Evolutionary conservation across 2,113 vertebrate genomes (phyloP), one percentile per base, ranked within the genome.

Genomic region (rat (Rattus norvegicus)): DNA sequence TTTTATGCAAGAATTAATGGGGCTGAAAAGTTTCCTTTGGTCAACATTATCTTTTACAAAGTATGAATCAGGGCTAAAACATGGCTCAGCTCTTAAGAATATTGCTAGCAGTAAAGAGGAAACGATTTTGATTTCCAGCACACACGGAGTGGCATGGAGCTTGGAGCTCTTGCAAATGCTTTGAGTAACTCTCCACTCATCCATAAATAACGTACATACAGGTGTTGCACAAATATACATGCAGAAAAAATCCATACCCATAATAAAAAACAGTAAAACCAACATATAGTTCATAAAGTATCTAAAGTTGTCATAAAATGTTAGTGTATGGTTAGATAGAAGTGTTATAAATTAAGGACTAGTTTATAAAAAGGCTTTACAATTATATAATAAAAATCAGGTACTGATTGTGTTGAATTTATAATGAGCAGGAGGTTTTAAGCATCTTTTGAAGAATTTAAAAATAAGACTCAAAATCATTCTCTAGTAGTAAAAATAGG

Each of bases 171-270:
- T 6, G n/a, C 19, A n/a, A 73, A 17, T 20, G 8, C 59, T n/a
- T 8, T n/a, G n/a, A 19, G 70, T 39, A 3, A 73, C 2, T 73
- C 0, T 73, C n/a, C 8, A 9, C 7, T 7, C 70, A 39, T 39
- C 17, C 36, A 73, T n/a, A 2, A 20, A n/a, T 7, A 39, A 6
- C n/a, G 20, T 7, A 39, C 8, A 9, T 39, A 0, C 16, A 8
- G 8, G 19, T 39, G 36, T 73, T 73, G 17, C 16, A n/a, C 14
- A 72, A 16, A 73, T 19, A 73, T 5, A 4, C 19, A 73, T 39
- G 2, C n/a, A 73, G 17, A 9, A 4, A 1, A 17, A 14, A 70
- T 33, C 9, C 26, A 28, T 65, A 65, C 24, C 26, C 5, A 17
- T 14, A 39, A 70, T 5, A 36, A 70, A n/a, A 73, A 5, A 61